Conservation (phyloP, 2,888 invertebrate species). For the Patella ulyssiponensis region DNA sequence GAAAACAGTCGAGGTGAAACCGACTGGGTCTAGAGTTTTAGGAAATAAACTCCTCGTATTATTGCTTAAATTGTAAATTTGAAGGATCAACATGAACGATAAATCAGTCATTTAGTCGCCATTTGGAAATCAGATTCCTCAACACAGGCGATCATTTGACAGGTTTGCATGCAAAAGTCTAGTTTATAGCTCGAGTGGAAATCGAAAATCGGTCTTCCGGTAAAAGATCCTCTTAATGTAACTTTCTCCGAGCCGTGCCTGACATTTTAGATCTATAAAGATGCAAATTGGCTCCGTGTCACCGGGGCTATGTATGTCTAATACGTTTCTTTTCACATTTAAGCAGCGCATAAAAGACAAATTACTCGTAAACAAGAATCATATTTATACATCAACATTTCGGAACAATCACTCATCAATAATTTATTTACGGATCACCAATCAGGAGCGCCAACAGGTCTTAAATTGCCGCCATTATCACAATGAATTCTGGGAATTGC, state of each 20-base stretch:
- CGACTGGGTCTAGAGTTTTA: too few species aligned
- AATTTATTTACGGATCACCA: slow-evolving; percentile 3
- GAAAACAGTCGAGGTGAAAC: too few species aligned
- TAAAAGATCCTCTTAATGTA: slow-evolving; percentile 5
- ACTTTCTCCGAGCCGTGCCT: not conserved
- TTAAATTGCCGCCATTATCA: slow-evolving; percentile 9
- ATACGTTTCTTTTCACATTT: slow-evolving; percentile 7
- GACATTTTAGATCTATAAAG: slow-evolving; percentile 6
- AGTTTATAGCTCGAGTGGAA: slow-evolving; percentile 12
- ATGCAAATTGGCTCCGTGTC: slow-evolving; percentile 5
- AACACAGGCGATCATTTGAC: not conserved
- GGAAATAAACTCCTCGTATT: not conserved
- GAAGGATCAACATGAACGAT: not conserved
- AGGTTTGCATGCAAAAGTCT: not conserved
- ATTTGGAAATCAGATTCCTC: slow-evolving; percentile 3
- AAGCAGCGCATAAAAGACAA: slow-evolving; percentile 11
- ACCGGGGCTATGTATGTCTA: not conserved
- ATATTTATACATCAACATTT: slow-evolving; percentile 7
- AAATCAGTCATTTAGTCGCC: slow-evolving; percentile 13
- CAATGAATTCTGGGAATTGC: slow-evolving; percentile 13
- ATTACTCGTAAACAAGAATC: slow-evolving; percentile 13
- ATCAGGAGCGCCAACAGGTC: not conserved
- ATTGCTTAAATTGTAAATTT: slow-evolving; percentile 7
- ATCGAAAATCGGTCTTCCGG: slow-evolving; percentile 9
- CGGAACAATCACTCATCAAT: slow-evolving; percentile 1